Evolutionary conservation across 2,888 invertebrate genomes (phyloP).

Genomic region (Ligdia adustata): DNA sequence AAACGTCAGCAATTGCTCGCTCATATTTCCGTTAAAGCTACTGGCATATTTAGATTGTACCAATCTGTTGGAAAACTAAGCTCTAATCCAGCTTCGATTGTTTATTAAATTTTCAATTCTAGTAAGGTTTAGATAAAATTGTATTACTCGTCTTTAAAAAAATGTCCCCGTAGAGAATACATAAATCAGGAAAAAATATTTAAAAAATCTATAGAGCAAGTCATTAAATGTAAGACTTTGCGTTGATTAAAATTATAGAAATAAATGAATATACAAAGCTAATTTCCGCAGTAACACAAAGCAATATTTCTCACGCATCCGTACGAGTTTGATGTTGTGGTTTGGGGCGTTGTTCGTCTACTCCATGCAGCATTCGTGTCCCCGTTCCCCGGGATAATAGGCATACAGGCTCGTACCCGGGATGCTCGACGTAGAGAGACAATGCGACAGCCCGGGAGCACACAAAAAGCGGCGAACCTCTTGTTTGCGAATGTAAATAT

Average conservation of each 20-base stretch:
- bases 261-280: too few relatives aligned
- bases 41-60: conserved; percentile 7
- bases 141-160: too few relatives aligned
- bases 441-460: conserved; percentile 36
- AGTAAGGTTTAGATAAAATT: neutral
- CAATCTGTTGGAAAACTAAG: conserved; percentile 1
- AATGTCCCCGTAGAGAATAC: neutral
- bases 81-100: neutral
- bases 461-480: conserved; percentile 35
- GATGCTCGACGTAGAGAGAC: conserved; percentile 34
- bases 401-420: conserved; percentile 34
- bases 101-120: conserved; percentile 4
- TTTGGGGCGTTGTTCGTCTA: conserved; percentile 6
- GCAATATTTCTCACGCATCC: neutral
- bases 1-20: neutral
- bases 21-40: conserved; percentile 2
- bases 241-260: conserved; percentile 11
- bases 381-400: conserved; percentile 32
- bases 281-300: neutral
- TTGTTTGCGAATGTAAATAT: conserved; percentile 38
- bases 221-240: too few relatives aligned
- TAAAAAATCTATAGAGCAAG: too few relatives aligned
- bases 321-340: conserved; percentile 9
- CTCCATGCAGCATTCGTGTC: conserved; percentile 17
- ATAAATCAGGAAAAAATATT: neutral